Percentiles rank a stretch among this genome's conserved stretches.
These are phyloP conservation scores for Meta bourneti DNA, from an alignment of 2,888 invertebrate species.

Conservation along the genomic window DNA sequence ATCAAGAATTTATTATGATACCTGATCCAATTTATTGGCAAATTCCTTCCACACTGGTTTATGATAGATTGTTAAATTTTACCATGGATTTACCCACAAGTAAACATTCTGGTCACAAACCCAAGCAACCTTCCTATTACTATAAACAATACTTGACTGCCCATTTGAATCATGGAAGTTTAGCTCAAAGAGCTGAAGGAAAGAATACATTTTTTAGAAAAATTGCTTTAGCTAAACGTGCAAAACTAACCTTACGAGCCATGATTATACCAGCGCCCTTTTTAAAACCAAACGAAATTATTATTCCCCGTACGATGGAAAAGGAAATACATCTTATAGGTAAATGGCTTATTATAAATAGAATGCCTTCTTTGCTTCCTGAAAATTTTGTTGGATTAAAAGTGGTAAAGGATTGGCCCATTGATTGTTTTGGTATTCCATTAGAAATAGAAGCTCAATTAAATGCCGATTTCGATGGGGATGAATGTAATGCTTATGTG, in stretches of 20 bases:
- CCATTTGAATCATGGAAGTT: constrained; percentile 27
- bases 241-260: constrained; percentile 7
- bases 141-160: constrained; percentile 15
- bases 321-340: constrained; percentile 1
- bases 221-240: constrained; percentile 33
- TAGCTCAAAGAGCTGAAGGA: no score
- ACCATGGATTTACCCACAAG: no score
- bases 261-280: constrained; percentile 40
- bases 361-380: constrained; percentile 41
- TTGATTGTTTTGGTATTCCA: constrained; percentile 39
- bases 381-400: constrained; percentile 35
- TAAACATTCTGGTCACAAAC: background rate
- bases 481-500: constrained; percentile 40
- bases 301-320: constrained; percentile 1
- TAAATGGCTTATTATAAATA: constrained; percentile 39
- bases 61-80: no score
- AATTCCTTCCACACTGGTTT: no score
- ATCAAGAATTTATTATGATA: constrained; percentile 38
- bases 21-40: constrained; percentile 36
- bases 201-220: constrained; percentile 33
- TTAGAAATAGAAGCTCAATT: constrained; percentile 30
- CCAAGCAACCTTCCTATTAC: background rate
- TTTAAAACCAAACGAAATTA: constrained; percentile 48
- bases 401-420: background rate
- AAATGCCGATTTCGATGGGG: constrained; percentile 52